These are phyloP conservation scores for Helicolenus hilgendorfi DNA, from an alignment of 2,797 vertebrate genomes.

Conservation along the genomic window DNA sequence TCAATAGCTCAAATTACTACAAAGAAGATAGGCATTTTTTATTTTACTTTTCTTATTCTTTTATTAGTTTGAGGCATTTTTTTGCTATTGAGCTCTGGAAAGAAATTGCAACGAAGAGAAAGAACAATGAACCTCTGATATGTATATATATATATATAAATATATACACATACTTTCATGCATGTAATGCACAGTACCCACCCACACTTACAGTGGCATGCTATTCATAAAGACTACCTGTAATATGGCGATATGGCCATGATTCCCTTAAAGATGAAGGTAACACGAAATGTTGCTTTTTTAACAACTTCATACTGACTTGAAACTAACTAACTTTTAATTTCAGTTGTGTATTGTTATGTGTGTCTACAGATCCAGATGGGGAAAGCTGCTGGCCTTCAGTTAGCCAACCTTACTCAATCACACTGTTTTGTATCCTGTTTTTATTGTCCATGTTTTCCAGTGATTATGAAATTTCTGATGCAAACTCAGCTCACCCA, in stretches of 20 bases:
- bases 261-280: not conserved
- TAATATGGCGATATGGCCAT: not conserved
- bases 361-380: not conserved
- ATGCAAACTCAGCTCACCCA: constrained; percentile 69
- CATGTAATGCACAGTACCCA: not conserved
- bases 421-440: constrained; percentile 23
- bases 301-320: not conserved
- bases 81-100: not conserved
- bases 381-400: not conserved
- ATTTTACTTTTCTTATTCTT: not conserved
- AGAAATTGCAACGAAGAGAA: not conserved
- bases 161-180: too few relatives aligned
- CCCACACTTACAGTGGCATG: too few relatives aligned
- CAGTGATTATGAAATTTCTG: constrained; percentile 49
- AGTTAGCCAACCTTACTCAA: not conserved
- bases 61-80: not conserved
- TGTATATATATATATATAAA: too few relatives aligned
- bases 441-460: constrained; percentile 48
- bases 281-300: not conserved
- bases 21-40: not conserved
- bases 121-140: not conserved
- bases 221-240: not conserved
- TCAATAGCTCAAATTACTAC: not conserved
- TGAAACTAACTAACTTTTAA: too few relatives aligned
- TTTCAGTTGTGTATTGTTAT: not conserved